Percentiles rank a stretch among this genome's conserved stretches.
These are phyloP conservation scores for Caenorhabditis japonica DNA, from an alignment of 2,888 invertebrate species.

Conservation along the genomic window DNA sequence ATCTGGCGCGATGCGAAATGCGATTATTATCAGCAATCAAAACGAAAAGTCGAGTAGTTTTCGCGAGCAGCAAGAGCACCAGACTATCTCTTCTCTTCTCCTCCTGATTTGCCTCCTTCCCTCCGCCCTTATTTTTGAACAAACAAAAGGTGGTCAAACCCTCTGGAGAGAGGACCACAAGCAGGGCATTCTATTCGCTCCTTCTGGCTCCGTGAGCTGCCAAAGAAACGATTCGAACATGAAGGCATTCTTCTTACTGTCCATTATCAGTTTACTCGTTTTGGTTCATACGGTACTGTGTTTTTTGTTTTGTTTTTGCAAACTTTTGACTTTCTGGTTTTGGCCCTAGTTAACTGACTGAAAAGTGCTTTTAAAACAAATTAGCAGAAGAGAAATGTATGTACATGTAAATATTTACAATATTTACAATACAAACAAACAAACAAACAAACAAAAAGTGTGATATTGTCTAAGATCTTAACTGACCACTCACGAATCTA, in stretches of 20 bases:
- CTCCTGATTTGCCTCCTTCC: slow-evolving; percentile 8
- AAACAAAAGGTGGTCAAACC: slow-evolving; percentile 38
- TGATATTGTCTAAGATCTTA: background rate
- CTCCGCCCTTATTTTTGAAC: slow-evolving; percentile 29
- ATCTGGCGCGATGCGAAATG: slow-evolving; percentile 18
- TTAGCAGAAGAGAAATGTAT: too few relatives aligned
- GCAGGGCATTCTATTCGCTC: too few relatives aligned
- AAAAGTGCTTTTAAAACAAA: background rate
- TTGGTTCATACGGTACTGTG: slow-evolving; percentile 25
- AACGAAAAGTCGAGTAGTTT: slow-evolving; percentile 40
- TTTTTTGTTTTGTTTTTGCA: background rate
- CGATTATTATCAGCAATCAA: slow-evolving; percentile 39
- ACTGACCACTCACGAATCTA: background rate
- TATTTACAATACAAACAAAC: background rate
- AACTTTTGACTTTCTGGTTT: background rate
- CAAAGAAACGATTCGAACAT: slow-evolving; percentile 17
- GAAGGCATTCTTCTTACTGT: slow-evolving; percentile 14
- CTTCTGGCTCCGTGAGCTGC: slow-evolving; percentile 7
- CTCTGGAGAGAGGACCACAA: too few relatives aligned
- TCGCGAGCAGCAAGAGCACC: slow-evolving; percentile 14
- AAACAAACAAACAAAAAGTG: background rate
- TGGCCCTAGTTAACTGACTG: background rate
- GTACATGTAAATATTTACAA: too few relatives aligned
- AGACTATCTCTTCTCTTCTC: background rate
- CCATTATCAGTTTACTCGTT: slow-evolving; percentile 17